These are phyloP conservation scores for Clarias pachynema DNA, from an alignment of 2,797 vertebrate genomes.

Conservation along the genomic window DNA sequence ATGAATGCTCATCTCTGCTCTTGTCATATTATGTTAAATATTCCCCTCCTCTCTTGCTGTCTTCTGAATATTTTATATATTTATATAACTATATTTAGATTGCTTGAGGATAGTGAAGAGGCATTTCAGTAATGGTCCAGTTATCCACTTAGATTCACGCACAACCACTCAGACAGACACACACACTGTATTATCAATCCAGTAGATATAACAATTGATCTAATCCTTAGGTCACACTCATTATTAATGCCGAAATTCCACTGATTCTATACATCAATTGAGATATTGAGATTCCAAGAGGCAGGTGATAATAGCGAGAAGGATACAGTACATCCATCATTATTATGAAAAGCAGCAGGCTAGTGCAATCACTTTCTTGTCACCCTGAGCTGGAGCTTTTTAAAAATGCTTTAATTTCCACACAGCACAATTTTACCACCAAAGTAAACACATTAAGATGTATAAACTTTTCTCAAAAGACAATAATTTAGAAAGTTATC, in stretches of 20 bases:
- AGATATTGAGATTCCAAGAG: neutral
- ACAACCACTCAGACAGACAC: constrained; percentile 4
- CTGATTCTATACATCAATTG: neutral
- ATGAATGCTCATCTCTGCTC: neutral
- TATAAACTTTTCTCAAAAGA: neutral
- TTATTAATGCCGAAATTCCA: constrained; percentile 22
- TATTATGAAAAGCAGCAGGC: constrained; percentile 6
- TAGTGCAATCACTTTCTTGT: neutral
- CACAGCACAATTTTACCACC: neutral
- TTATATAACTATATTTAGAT: neutral
- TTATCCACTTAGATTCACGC: constrained; percentile 31
- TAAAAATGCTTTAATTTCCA: neutral
- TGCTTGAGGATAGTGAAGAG: constrained; percentile 20
- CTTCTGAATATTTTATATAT: neutral
- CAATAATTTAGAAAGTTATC: neutral
- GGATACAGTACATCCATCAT: neutral
- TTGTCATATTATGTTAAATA: neutral
- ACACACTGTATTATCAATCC: constrained; percentile 28
- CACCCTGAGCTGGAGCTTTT: neutral
- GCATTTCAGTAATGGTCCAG: constrained; percentile 41
- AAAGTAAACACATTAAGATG: neutral
- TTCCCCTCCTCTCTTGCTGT: neutral
- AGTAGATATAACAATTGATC: constrained; percentile 26
- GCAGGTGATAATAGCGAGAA: constrained; percentile 16
- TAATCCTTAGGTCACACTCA: constrained; percentile 21